Base-by-base conservation (phyloP, 2,113 vertebrate genomes). In the Indicator maculatus region DNA sequence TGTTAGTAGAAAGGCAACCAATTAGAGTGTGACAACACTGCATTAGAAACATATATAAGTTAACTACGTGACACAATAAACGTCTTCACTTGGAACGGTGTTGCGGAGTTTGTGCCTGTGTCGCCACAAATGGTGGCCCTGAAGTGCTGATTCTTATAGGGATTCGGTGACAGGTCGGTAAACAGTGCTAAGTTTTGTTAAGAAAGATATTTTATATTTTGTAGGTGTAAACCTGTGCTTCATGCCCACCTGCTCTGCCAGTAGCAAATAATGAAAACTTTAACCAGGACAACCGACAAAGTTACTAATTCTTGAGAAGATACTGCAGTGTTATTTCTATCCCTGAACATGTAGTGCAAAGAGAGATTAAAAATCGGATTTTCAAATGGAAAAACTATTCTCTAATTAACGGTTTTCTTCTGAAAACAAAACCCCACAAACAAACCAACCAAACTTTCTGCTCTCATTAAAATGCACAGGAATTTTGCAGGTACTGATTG, bases 261-360 rank as follows among this genome's bases (percentile, higher is more conserved):
- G 74, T 70, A 91, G 38, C 66, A 94, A 95, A 96, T 95, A 97
- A 96, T 93, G 78, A 96, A 97, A 94, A 55, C 64, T 96, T 95
- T 93, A 96, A 90, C 76, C 91, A 93, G 72, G 63, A 96, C 30
- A 83, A 93, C 83, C 82, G 45, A 95, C 69, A 93, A 96, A 95
- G 58, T 52, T 89, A 20, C 85, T 83, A 88, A 93, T 85, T 95
- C 58, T 95, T 92, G 60, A 87, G 72, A 95, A 94, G 82, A 92
- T 91, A 90, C n/a, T 95, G 44, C 66, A 86, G 52, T 64, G 56
- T 74, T 93, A 65, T 87, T 93, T 93, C 85, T 94, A 92, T 44
- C 56, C 63, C 81, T 89, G 95, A 95, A 92, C 38, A 91, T 77
- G 88, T 28, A 85, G 36, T 74, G 55, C 28, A 61, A 60, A 45